Evolutionary conservation across 2,888 invertebrate species (phyloP), one percentile per base, ranked within the genome.

Genomic region (Drosophila paramelanica): DNA sequence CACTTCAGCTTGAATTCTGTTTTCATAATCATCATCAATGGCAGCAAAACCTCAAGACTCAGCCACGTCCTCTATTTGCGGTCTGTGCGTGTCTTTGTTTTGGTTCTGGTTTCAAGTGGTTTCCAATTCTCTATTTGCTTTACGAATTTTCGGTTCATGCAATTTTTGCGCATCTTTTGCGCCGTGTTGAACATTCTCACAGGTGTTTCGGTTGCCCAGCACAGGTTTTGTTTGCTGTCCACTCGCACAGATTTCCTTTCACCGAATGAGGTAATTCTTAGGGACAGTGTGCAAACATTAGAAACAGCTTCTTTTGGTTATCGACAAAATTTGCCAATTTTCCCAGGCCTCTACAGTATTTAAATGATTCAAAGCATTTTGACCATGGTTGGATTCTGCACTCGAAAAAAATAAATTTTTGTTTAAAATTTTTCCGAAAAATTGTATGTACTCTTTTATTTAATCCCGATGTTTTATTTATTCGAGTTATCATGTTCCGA

Each of bases 121-220:
- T 77, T 88, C 84, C 58, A 47, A 74, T 81, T 84, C 65, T 55
- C 38, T 82, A 61, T 78, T 79, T 82, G 53, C 67, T 67, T 55
- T 51, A 50, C n/a, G 52, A 13, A 51, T 66, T 42, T 47, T 33
- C 31, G 25, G 42, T 75, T 84, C 72, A 86, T 89, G 89, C 87
- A 86, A 86, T 88, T 86, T 78, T 77, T 79, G 81, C 72, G 68
- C 87, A 88, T 81, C 79, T 67, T 67, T 75, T 60, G 67, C 78
- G 73, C 61, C 68, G 75, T 88, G 84, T 88, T 86, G 81, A 81
- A 78, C 66, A 65, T 88, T 86, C 86, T 80, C 88, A 86, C 86
- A 86, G 85, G 84, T 85, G 84, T 65, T 60, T 41, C 11, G 41
- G 14, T 60, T 65, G 43, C 8, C 52, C 25, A 7, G 45, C 49